Percentiles rank a stretch among this genome's conserved stretches.
These are phyloP conservation scores for Phalangium opilio DNA, from an alignment of 2,888 invertebrate genomes.

Conservation along the genomic window DNA sequence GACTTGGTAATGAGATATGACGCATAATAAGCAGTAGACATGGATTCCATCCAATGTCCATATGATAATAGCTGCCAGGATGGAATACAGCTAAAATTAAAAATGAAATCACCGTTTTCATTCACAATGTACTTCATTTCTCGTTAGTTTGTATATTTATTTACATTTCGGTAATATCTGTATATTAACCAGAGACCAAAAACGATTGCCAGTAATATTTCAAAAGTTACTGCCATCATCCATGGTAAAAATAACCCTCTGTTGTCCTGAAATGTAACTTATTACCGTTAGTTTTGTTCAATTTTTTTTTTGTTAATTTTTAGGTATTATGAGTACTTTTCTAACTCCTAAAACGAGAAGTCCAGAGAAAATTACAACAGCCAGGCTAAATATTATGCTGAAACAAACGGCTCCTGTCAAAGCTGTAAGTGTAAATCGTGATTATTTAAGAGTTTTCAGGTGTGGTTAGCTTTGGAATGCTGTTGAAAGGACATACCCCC, in stretches of 20 bases:
- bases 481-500: slow-evolving; percentile 4
- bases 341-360: slow-evolving; percentile 47
- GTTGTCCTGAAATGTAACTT: slow-evolving; percentile 47
- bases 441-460: too few relatives aligned
- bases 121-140: neutral
- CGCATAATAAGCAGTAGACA: slow-evolving; percentile 67
- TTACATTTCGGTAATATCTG: slow-evolving; percentile 81
- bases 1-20: slow-evolving; percentile 67
- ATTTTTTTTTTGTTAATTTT: too few relatives aligned
- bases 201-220: slow-evolving; percentile 55
- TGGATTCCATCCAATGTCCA: slow-evolving; percentile 70
- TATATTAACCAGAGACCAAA: slow-evolving; percentile 73
- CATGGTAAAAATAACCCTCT: slow-evolving; percentile 70
- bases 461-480: neutral
- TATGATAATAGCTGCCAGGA: slow-evolving; percentile 55
- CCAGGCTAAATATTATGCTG: slow-evolving; percentile 23
- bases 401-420: slow-evolving; percentile 10
- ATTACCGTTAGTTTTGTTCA: too few relatives aligned
- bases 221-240: slow-evolving; percentile 49
- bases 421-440: too few relatives aligned
- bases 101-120: slow-evolving; percentile 17
- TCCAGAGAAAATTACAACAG: slow-evolving; percentile 40
- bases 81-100: slow-evolving; percentile 53
- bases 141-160: slow-evolving; percentile 27
- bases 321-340: slow-evolving; percentile 23